phyloP scores from a whole-genome alignment of 53 echinoderm and acorn worm species.

The Glandiceps talaboti region DNA sequence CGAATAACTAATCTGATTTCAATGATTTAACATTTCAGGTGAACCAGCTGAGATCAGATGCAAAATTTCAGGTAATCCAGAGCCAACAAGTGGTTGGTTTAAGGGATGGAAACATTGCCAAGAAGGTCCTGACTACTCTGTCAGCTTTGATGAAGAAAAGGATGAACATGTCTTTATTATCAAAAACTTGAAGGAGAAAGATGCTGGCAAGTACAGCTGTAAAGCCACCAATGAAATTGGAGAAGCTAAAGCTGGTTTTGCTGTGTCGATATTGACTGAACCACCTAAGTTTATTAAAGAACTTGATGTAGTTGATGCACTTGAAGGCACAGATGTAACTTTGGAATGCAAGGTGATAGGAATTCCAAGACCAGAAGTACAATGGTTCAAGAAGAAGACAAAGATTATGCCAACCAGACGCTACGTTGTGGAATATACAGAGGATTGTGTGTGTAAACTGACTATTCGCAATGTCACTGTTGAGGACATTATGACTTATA shows the following conservation, averaged over 20 bases:
- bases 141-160: slow-evolving; percentile 47
- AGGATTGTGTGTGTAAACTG: slow-evolving; percentile 34
- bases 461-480: slow-evolving; percentile 40
- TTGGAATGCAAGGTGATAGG: slow-evolving; percentile 38
- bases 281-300: background rate
- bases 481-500: slow-evolving; percentile 79
- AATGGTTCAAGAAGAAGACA: slow-evolving; percentile 40
- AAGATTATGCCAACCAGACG: slow-evolving; percentile 31
- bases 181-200: slow-evolving; percentile 46
- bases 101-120: slow-evolving; percentile 56
- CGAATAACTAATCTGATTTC: no score
- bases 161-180: slow-evolving; percentile 56
- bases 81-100: slow-evolving; percentile 54
- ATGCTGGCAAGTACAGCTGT: slow-evolving; percentile 75
- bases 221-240: slow-evolving; percentile 56
- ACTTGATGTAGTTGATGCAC: background rate
- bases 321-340: background rate
- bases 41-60: slow-evolving; percentile 62
- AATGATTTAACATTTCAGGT: slow-evolving; percentile 43
- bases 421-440: slow-evolving; percentile 42
- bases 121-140: slow-evolving; percentile 31
- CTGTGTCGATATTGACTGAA: background rate
- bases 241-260: slow-evolving; percentile 26
- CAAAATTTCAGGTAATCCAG: slow-evolving; percentile 53
- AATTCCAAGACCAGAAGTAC: slow-evolving; percentile 27